Conservation (phyloP, 2,888 invertebrate genomes). For the Aproaerema taeniolella region DNA sequence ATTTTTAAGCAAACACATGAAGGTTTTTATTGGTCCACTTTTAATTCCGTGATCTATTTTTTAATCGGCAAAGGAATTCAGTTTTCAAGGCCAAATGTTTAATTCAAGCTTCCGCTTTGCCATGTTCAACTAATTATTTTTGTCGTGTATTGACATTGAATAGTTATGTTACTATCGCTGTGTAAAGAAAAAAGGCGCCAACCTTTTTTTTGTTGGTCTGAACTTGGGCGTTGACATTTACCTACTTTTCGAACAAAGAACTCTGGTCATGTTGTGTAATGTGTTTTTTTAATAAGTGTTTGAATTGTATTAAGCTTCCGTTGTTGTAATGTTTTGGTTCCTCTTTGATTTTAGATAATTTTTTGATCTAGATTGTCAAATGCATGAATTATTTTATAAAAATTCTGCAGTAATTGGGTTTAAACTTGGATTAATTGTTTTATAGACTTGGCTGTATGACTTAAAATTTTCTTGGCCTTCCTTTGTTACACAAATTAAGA, state of each 20-base stretch:
- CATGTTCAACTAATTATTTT: conserved; percentile 24
- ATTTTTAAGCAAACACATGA: conserved; percentile 17
- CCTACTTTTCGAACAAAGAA: conserved; percentile 14
- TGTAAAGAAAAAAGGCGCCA: background rate
- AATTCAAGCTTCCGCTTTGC: conserved; percentile 27
- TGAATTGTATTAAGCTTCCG: conserved; percentile 10
- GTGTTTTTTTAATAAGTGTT: conserved; percentile 2
- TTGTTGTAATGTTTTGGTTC: background rate
- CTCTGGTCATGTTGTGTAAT: too few relatives aligned
- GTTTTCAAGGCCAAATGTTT: conserved; percentile 27
- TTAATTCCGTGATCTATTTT: conserved; percentile 29
- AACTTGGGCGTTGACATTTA: conserved; percentile 19
- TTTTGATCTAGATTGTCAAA: too few relatives aligned
- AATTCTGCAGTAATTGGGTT: too few relatives aligned
- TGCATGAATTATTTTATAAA: too few relatives aligned
- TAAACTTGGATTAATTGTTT: background rate
- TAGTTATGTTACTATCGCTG: conserved; percentile 1
- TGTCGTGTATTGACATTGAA: conserved; percentile 12
- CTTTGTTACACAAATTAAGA: too few relatives aligned
- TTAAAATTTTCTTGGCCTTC: too few relatives aligned
- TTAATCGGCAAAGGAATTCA: conserved; percentile 27
- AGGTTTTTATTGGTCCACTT: conserved; percentile 26
- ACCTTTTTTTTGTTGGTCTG: conserved; percentile 9
- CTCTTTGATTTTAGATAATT: too few relatives aligned
- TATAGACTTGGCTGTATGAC: background rate